These are phyloP conservation scores for Oscheius sp. DNA, from an alignment of 2,888 invertebrate genomes.

Conservation along the genomic window DNA sequence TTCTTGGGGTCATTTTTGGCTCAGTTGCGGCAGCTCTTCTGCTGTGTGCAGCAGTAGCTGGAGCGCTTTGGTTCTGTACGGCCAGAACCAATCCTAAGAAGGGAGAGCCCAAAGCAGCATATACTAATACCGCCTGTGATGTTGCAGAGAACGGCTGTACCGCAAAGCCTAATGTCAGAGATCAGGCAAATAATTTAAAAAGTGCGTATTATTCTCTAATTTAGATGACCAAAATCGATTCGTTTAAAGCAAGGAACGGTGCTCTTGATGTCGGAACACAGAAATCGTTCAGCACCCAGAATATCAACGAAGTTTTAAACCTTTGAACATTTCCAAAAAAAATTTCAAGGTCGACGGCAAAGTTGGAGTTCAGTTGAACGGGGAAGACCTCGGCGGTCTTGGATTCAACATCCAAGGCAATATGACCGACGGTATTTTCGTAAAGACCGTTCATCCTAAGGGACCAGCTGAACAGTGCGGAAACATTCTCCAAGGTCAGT, in stretches of 20 bases:
- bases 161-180: conserved; percentile 40
- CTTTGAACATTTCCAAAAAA: background rate
- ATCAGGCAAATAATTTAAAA: conserved; percentile 33
- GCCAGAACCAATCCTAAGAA: conserved; percentile 40
- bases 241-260: conserved; percentile 59
- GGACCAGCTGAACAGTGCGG: conserved; percentile 90
- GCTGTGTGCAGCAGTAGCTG: conserved; percentile 57
- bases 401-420: conserved; percentile 79
- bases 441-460: conserved; percentile 86
- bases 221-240: conserved; percentile 64
- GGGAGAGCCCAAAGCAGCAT: conserved; percentile 46
- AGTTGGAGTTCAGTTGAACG: conserved; percentile 54
- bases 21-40: conserved; percentile 67
- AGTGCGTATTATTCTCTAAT: background rate
- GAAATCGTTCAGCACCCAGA: conserved; percentile 60
- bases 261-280: conserved; percentile 56
- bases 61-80: conserved; percentile 59
- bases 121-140: conserved; percentile 53
- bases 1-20: conserved; percentile 69
- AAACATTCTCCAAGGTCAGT: conserved; percentile 82
- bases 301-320: conserved; percentile 53
- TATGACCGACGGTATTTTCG: conserved; percentile 88
- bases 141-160: conserved; percentile 53
- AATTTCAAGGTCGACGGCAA: conserved; percentile 49
- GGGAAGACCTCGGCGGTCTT: conserved; percentile 57